Percentiles rank a stretch among this genome's conserved stretches.
Evolutionary conservation across 1,140 invertebrate genomes (phyloP).

Genomic region (Plutomurus gul): DNA sequence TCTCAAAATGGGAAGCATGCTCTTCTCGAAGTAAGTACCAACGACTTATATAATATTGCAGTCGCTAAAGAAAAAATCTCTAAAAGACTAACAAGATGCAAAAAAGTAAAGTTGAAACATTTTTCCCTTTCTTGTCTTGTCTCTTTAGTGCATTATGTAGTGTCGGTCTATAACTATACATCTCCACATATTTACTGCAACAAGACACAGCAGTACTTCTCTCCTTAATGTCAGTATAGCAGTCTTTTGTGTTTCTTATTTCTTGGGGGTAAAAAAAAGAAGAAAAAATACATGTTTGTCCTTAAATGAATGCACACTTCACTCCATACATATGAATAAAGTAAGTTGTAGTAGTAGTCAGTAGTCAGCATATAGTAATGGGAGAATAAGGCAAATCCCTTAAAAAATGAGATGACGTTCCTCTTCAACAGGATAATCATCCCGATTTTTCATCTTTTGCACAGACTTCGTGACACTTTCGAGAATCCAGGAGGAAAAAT

Average conservation of each 20-base stretch:
- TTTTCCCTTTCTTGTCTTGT: not conserved
- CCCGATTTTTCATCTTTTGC: constrained; percentile 49
- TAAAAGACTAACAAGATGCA: constrained; percentile 24
- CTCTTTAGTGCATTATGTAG: not conserved
- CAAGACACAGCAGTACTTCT: too few species aligned
- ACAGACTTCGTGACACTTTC: constrained; percentile 40
- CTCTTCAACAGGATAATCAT: constrained; percentile 51
- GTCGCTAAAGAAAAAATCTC: constrained; percentile 6
- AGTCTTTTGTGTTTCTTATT: too few species aligned
- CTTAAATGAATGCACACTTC: too few species aligned
- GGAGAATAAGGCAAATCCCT: constrained; percentile 42
- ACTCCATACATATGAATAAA: too few species aligned
- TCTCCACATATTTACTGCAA: not conserved
- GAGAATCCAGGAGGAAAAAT: constrained; percentile 37
- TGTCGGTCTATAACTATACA: not conserved
- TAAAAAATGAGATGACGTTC: constrained; percentile 51
- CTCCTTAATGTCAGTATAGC: not conserved
- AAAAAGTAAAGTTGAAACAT: constrained; percentile 21
- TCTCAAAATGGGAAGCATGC: too few species aligned
- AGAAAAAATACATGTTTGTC: too few species aligned
- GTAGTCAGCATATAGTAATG: too few species aligned
- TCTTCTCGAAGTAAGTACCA: too few species aligned
- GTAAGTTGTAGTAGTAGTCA: too few species aligned
- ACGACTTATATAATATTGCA: not conserved
- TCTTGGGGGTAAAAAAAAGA: too few species aligned